Percentiles rank a stretch among this genome's conserved stretches.
phyloP scores from a whole-genome alignment of 2,888 invertebrate genomes.

The Drosophila meridionalis region DNA sequence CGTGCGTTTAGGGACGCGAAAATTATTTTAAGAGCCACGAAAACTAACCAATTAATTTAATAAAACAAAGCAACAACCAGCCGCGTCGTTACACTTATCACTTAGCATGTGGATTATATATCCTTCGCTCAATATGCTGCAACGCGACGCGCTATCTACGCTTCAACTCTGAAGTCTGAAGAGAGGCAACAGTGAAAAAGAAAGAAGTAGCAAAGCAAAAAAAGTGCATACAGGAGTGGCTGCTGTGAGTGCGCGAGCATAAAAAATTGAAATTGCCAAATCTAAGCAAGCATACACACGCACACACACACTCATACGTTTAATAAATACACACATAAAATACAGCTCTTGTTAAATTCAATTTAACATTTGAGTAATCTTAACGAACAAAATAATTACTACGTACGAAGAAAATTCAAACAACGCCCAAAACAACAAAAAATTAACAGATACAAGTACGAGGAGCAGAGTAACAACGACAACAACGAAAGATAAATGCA shows the following conservation, averaged over 20 bases:
- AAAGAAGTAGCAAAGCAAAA: conserved; percentile 45
- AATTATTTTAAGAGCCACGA: conserved; percentile 55
- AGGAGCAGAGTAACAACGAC: conserved; percentile 37
- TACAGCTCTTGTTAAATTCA: conserved; percentile 36
- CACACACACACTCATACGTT: not conserved
- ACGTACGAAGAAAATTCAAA: conserved; percentile 59
- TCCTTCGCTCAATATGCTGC: conserved; percentile 37
- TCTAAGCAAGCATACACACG: conserved; percentile 44
- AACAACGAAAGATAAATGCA: conserved; percentile 58
- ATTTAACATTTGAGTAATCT: conserved; percentile 43
- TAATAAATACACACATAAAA: conserved; percentile 27
- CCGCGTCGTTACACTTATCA: conserved; percentile 30
- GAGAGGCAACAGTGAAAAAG: conserved; percentile 33
- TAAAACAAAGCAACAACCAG: conserved; percentile 38
- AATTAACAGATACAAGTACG: conserved; percentile 34
- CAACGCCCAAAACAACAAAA: conserved; percentile 59
- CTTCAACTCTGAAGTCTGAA: conserved; percentile 38
- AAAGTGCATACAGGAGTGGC: conserved; percentile 74
- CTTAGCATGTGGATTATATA: conserved; percentile 24
- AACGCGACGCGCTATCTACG: conserved; percentile 45
- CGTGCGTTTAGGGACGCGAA: conserved; percentile 44
- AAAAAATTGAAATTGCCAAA: conserved; percentile 50
- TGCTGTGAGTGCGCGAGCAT: conserved; percentile 51
- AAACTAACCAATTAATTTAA: conserved; percentile 65
- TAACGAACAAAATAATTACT: conserved; percentile 43